Evolutionary conservation across 1,140 invertebrate genomes (phyloP), one percentile per base, ranked within the genome.

Genomic region (Scaptomyza montana): DNA sequence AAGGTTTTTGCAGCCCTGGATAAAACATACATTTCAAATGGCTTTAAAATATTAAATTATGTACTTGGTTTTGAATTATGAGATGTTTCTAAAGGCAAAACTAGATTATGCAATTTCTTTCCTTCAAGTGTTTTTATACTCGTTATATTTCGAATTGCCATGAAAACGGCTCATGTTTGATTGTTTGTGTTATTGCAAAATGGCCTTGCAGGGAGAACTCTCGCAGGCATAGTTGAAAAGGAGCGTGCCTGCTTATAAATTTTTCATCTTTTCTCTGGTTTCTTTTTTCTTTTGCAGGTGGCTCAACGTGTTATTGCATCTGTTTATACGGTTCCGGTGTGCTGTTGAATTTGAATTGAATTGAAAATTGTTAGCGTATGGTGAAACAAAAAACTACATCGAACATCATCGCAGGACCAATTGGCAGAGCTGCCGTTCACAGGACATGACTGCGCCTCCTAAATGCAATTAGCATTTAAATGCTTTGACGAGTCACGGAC

Each of bases 391-490:
- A 5, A 30, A 39, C 9, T 4, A 3, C 39, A 43, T 43, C 54
- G 41, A 59, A 59, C 56, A 47, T 59, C 56, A 33, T 43, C 46
- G 56, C 28, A 59, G 56, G 4, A 43, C 12, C 39, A 43, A 36
- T 36, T 36, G 39, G 39, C 12, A 43, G 39, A 43, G 39, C 39
- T 36, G 33, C 2, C 33, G 33, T 36, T 36, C 33, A 13, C n/a
- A 45, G 41, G 41, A 54, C 78, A 60, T 46, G 8, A 43, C 39
- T 12, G 76, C 55, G 68, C 78, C 78, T 77, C 73, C 71, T 81
- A 81, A 80, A 80, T 69, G 62, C 68, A 80, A 80, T 80, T 77
- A 80, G 78, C 78, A 80, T 80, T 80, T 80, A 80, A 80, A 80
- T 81, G 74, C 67, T 81, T 77, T 69, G 73, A 19, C 69, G 62